Percentiles rank a stretch among this genome's conserved stretches.
These are phyloP conservation scores for Cosmopolites sordidus DNA, from an alignment of 2,888 invertebrate genomes.

Conservation along the genomic window DNA sequence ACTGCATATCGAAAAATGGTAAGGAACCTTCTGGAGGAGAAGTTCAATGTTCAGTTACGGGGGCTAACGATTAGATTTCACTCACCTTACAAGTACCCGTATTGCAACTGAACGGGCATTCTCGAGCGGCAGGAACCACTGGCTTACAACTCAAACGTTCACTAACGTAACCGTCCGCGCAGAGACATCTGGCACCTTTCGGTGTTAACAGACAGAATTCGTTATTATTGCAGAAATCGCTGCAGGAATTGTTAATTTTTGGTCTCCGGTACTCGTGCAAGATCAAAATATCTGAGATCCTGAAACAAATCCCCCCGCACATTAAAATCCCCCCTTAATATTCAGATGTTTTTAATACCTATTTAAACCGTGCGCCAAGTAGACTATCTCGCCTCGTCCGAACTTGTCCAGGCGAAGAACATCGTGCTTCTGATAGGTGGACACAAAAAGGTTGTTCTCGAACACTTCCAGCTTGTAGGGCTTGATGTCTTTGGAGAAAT, in stretches of 20 bases:
- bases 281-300: slow-evolving; percentile 63
- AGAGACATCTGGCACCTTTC: slow-evolving; percentile 43
- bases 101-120: slow-evolving; percentile 57
- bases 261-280: slow-evolving; percentile 61
- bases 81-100: slow-evolving; percentile 56
- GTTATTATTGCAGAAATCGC: slow-evolving; percentile 56
- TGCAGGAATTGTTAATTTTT: slow-evolving; percentile 58
- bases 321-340: too few relatives aligned
- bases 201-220: slow-evolving; percentile 56
- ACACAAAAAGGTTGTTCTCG: slow-evolving; percentile 65
- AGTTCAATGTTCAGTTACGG: too few relatives aligned
- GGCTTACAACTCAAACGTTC: slow-evolving; percentile 45
- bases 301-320: too few relatives aligned
- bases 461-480: slow-evolving; percentile 71
- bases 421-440: slow-evolving; percentile 59
- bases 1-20: too few relatives aligned
- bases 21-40: too few relatives aligned
- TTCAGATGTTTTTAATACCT: slow-evolving; percentile 5
- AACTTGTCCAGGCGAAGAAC: slow-evolving; percentile 65
- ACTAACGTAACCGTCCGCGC: slow-evolving; percentile 45
- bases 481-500: slow-evolving; percentile 54
- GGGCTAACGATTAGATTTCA: not conserved
- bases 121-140: slow-evolving; percentile 26
- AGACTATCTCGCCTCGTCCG: slow-evolving; percentile 44
- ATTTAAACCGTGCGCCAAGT: slow-evolving; percentile 16